Evolutionary conservation across 2,113 vertebrate species (phyloP), one percentile per base, ranked within the genome.

Genomic region (Psittacus erithacus): DNA sequence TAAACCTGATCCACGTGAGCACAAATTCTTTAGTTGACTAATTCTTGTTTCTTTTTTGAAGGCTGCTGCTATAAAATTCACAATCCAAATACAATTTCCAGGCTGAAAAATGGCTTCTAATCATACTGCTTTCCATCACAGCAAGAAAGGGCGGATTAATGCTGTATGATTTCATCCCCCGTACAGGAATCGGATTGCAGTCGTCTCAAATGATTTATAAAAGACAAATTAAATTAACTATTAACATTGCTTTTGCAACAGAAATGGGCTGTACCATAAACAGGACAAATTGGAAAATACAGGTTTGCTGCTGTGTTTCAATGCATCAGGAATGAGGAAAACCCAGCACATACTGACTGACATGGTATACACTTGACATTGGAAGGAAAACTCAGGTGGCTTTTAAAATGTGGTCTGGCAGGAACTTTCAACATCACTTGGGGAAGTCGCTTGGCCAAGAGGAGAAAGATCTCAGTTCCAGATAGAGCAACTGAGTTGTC

Each of bases 81-180:
- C 92, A 96, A 94, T 93, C 90, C 92, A 95, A 94, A 95, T 96
- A 92, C 94, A 86, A 68, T 86, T 88, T 94, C 86, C 69, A 74
- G 43, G 76, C 88, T 92, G 90, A 92, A 97, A 88, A 95, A 96
- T 82, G 80, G 50, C 17, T 95, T 90, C 88, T 90, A 90, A 94
- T 96, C 94, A 88, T 78, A 82, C 75, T 93, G 82, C 93, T 94
- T 93, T 86, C 80, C 67, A 82, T 88, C 90, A 89, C 15, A 38
- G 73, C 57, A 85, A 12, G 67, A 81, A 82, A 49, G 78, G 67
- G 44, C 33, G 29, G 63, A 93, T 94, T 95, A 93, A 93, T 86
- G 86, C 67, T 55, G n/a, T 23, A 71, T 82, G 75, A 53, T 96
- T 96, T 87, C 17, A 2, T 63, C 90, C 55, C 62, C 79, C 19